Evolutionary conservation across 1,140 invertebrate genomes (phyloP).

Genomic region (Vanessa tameamea): DNA sequence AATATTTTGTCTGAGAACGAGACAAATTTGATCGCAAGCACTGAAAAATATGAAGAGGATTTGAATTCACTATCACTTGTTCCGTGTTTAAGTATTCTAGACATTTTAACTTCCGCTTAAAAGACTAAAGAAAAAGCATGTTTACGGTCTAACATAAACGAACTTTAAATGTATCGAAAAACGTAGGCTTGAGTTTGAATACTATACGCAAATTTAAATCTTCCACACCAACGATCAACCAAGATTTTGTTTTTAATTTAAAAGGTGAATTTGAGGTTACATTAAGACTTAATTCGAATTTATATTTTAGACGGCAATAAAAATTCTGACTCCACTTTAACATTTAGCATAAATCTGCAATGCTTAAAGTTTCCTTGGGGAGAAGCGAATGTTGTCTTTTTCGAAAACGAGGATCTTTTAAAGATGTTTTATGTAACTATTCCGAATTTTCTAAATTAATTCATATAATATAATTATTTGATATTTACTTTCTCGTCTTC

Average conservation of each 20-base stretch:
- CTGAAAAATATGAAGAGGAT: too few species aligned
- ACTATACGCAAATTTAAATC: not conserved
- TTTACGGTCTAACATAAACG: too few species aligned
- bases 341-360: conserved; percentile 75
- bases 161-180: not conserved
- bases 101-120: too few species aligned
- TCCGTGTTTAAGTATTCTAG: too few species aligned
- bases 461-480: not conserved
- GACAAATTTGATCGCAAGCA: not conserved
- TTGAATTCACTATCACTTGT: too few species aligned
- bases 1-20: not conserved
- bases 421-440: not conserved
- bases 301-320: conserved; percentile 68
- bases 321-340: conserved; percentile 53
- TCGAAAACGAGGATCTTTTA: not conserved
- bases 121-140: too few species aligned
- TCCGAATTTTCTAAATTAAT: not conserved
- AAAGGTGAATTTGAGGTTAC: conserved; percentile 48
- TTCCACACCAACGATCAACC: conserved; percentile 36
- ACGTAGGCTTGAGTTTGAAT: not conserved
- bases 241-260: conserved; percentile 40
- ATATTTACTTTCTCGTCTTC: not conserved
- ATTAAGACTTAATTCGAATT: conserved; percentile 68
- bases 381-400: conserved; percentile 26
- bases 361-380: conserved; percentile 60